Percentiles rank a stretch among this genome's conserved stretches.
phyloP scores from a whole-genome alignment of 1,140 invertebrate genomes.

The Phenacoccus solenopsis region DNA sequence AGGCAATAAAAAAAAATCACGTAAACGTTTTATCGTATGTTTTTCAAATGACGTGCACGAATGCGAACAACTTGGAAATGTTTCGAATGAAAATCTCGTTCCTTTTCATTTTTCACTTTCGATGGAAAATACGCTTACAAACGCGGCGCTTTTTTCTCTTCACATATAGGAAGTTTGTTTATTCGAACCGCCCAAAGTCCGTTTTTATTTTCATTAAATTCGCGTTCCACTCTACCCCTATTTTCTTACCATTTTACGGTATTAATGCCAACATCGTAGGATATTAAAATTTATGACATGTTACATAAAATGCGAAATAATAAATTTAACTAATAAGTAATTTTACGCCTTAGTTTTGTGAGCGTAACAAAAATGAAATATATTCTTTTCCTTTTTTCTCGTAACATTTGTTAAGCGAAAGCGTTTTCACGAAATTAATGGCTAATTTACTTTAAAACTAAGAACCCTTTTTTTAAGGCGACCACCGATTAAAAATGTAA shows the following conservation, averaged over 20 bases:
- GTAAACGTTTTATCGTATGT: too few relatives aligned
- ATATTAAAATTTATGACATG: neutral
- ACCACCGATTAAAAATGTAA: neutral
- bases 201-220: too few relatives aligned
- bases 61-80: too few relatives aligned
- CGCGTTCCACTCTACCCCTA: too few relatives aligned
- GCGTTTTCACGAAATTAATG: neutral
- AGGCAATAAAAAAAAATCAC: too few relatives aligned
- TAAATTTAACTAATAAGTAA: neutral
- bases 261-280: neutral
- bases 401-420: neutral
- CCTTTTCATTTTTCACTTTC: too few relatives aligned
- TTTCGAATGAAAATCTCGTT: too few relatives aligned
- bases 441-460: constrained; percentile 3
- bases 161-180: too few relatives aligned
- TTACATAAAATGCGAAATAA: neutral
- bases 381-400: neutral
- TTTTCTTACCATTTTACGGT: neutral
- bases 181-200: too few relatives aligned
- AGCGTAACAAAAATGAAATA: neutral
- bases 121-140: too few relatives aligned
- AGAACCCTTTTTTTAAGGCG: neutral
- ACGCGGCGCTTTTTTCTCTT: too few relatives aligned
- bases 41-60: too few relatives aligned
- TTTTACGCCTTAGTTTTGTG: neutral